Base-by-base conservation (phyloP, 2,113 vertebrate genomes). In the Phalacrocorax brasilianus region DNA sequence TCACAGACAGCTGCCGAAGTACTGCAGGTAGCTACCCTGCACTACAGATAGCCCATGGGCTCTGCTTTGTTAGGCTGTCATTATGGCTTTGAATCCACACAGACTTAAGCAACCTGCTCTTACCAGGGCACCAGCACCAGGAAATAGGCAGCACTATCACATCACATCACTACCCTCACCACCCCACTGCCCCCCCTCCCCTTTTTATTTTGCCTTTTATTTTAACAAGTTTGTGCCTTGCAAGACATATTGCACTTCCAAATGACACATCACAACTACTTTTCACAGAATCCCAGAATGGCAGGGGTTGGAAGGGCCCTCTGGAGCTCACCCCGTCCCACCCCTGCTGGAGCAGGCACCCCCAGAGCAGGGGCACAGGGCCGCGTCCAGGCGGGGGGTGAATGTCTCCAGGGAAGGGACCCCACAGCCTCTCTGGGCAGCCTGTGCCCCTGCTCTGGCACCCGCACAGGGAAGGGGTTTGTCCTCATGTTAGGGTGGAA, bases 131-230 rank as follows among this genome's bases (percentile, higher is more conserved):
- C 42, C 22, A 65, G 30, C 21, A 18, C 38, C 17, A 21, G 24
- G 73, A 15, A 63, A 44, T 0, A 7, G 8, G 70, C 66, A 65
- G 44, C 19, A 27, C 6, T 18, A 8, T 1, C 44, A 14, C 8
- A 65, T 18, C 23, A 24, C 32, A 32, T 2, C 1, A 1, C 28
- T 40, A 24, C 32, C 7, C 16, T 33, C 19, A 10, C 3, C 12
- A 26, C 12, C 5, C 20, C 50, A 8, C 17, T 13, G 38, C 8
- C 1, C 11, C 14, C 8, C 5, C 7, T 26, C 6, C 6, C 7
- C 12, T 2, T 13, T 20, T 56, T 19, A 38, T 62, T 9, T 9
- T 7, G 4, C 20, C 5, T 27, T 35, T n/a, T 58, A 58, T 7
- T 0, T 40, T 33, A 72, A 11, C 9, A 86, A 68, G 2, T 9